These are phyloP conservation scores for Poeciliopsis occidentalis DNA, from an alignment of 2,113 vertebrate species.

Conservation along the genomic window DNA sequence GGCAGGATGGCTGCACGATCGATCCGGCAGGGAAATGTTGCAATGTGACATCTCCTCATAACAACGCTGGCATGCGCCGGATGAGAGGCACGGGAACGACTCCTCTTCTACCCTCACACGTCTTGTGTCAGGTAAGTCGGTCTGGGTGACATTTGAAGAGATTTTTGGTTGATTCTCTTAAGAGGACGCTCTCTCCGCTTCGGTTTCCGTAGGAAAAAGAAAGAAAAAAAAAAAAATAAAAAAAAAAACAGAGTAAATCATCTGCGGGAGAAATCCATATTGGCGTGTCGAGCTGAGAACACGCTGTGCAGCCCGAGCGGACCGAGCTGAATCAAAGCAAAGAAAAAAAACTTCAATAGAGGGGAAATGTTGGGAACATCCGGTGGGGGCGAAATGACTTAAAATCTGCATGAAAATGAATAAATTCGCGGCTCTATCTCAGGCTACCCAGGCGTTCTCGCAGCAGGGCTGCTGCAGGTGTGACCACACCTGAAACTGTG, in stretches of 20 bases:
- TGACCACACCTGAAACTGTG: background rate
- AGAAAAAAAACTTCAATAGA: background rate
- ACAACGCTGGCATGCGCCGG: conserved; percentile 10
- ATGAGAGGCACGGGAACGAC: background rate
- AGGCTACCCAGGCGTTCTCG: background rate
- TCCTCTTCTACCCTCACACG: background rate
- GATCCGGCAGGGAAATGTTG: conserved; percentile 46
- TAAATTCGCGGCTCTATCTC: too few species aligned
- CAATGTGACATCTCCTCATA: conserved; percentile 40
- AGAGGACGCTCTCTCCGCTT: background rate
- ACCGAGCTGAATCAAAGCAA: background rate
- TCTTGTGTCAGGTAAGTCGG: conserved; percentile 26
- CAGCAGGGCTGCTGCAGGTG: too few species aligned
- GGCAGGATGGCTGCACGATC: conserved; percentile 48
- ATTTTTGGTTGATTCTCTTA: background rate
- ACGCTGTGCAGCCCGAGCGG: conserved; percentile 6
- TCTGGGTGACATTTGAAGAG: background rate
- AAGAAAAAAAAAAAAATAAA: background rate
- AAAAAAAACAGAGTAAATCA: background rate
- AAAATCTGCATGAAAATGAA: background rate
- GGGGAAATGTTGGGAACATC: background rate
- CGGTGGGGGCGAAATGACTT: background rate
- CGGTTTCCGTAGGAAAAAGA: background rate
- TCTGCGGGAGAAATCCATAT: background rate
- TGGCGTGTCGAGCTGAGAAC: conserved; percentile 4